These are phyloP conservation scores for Acleris cristana DNA, from an alignment of 2,888 invertebrate species.

Conservation along the genomic window DNA sequence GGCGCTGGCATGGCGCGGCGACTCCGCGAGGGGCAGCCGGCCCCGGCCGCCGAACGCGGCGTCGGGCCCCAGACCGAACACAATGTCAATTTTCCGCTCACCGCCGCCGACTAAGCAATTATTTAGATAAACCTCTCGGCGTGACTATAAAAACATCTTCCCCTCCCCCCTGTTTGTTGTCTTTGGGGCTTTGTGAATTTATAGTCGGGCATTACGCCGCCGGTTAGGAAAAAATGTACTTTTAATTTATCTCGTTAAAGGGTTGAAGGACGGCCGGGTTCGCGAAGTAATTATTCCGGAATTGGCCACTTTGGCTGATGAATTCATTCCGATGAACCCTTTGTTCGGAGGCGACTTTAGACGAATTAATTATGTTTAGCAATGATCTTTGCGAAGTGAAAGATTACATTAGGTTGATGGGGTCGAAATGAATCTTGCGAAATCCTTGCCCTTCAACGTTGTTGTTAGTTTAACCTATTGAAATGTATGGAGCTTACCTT, in stretches of 20 bases:
- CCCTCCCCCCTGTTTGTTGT: constrained; percentile 79
- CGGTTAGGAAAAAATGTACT: constrained; percentile 83
- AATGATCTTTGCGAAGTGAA: constrained; percentile 71
- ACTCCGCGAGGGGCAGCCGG: neutral
- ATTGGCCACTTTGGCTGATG: constrained; percentile 84
- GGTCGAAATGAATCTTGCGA: constrained; percentile 44
- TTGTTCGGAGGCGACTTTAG: constrained; percentile 68
- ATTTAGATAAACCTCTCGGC: constrained; percentile 84
- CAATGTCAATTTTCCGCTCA: constrained; percentile 82
- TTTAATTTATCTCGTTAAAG: constrained; percentile 85
- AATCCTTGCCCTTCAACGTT: constrained; percentile 1
- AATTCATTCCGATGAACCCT: constrained; percentile 76
- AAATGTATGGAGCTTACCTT: constrained; percentile 87
- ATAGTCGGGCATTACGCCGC: constrained; percentile 76
- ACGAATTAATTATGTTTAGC: constrained; percentile 77
- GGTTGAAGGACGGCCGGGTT: constrained; percentile 81
- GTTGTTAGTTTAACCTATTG: neutral
- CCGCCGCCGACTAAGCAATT: constrained; percentile 83
- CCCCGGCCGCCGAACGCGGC: neutral
- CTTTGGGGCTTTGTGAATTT: constrained; percentile 83
- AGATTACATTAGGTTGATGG: constrained; percentile 74
- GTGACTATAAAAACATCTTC: constrained; percentile 83
- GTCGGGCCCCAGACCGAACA: constrained; percentile 47
- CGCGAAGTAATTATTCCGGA: constrained; percentile 82
- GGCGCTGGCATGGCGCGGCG: neutral